Evolutionary conservation across 2,113 vertebrate species (phyloP).

Genomic region (Corvus hawaiiensis): DNA sequence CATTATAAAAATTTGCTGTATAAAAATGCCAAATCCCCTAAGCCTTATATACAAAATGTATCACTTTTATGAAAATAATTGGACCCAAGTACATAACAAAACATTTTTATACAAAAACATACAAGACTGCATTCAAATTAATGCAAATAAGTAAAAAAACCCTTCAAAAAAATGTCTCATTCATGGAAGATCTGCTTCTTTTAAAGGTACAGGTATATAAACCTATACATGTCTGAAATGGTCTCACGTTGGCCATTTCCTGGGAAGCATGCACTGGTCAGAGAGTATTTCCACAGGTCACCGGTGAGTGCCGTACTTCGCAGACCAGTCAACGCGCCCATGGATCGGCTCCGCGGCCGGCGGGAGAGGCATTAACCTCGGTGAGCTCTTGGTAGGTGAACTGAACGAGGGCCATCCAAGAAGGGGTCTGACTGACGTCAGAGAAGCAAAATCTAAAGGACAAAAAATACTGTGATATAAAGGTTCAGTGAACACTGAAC

Average conservation of each 20-base stretch:
- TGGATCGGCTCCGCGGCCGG: conserved; percentile 79
- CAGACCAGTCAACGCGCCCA: conserved; percentile 88
- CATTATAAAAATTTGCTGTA: conserved; percentile 70
- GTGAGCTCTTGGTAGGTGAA: conserved; percentile 76
- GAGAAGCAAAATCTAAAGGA: conserved; percentile 81
- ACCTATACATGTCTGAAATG: background rate
- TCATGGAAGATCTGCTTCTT: conserved; percentile 31
- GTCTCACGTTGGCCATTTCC: background rate
- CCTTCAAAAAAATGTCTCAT: conserved; percentile 49
- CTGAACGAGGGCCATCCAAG: conserved; percentile 71
- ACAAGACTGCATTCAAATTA: conserved; percentile 64
- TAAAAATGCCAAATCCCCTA: conserved; percentile 67
- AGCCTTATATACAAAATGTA: conserved; percentile 75
- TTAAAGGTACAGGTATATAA: background rate
- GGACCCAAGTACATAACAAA: conserved; percentile 71
- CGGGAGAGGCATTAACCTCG: conserved; percentile 70
- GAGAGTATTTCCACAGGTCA: conserved; percentile 27
- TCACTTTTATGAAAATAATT: conserved; percentile 73
- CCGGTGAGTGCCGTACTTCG: conserved; percentile 83
- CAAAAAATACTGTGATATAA: background rate
- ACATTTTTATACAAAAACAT: conserved; percentile 74
- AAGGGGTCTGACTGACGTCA: conserved; percentile 80
- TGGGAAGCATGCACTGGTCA: background rate
- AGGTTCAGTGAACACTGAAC: background rate
- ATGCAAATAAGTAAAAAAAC: conserved; percentile 53